Percentiles rank a stretch among this genome's conserved stretches.
Evolutionary conservation across 2,113 vertebrate genomes (phyloP).

Genomic region (Pomatostomus ruficeps): DNA sequence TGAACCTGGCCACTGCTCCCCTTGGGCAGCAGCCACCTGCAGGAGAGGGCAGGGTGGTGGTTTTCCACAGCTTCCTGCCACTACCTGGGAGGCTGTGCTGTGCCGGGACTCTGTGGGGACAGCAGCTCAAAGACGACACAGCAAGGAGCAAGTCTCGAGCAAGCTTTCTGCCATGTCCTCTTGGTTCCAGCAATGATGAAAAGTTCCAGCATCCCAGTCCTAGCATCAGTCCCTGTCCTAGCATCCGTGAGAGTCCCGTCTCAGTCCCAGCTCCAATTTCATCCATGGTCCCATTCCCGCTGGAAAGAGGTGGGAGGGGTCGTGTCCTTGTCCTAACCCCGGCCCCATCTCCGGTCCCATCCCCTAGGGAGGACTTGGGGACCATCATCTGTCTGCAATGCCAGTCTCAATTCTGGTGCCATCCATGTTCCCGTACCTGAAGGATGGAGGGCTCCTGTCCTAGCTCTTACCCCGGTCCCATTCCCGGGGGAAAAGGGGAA

Average conservation of each 20-base stretch:
- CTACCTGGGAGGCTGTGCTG: background rate
- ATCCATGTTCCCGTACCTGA: background rate
- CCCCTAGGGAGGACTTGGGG: too few relatives aligned
- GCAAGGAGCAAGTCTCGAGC: background rate
- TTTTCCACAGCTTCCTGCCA: background rate
- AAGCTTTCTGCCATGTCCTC: background rate
- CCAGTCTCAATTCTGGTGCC: background rate
- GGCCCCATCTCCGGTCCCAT: background rate
- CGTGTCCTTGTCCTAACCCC: background rate
- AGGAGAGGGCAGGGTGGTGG: background rate
- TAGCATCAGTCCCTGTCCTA: fast-evolving
- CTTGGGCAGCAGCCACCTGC: background rate
- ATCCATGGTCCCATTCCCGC: background rate
- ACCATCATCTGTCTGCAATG: too few relatives aligned
- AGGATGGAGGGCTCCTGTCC: background rate
- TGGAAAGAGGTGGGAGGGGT: background rate
- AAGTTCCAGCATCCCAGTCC: background rate
- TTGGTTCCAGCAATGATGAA: background rate
- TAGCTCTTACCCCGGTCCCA: background rate
- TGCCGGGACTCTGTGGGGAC: background rate
- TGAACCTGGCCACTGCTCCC: background rate
- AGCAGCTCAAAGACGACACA: fast-evolving
- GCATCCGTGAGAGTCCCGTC: fast-evolving
- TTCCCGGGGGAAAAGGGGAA: too few relatives aligned
- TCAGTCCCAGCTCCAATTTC: background rate